Evolutionary conservation across 1,140 invertebrate species (phyloP), one percentile per base, ranked within the genome.

Genomic region (Papilio xuthus): DNA sequence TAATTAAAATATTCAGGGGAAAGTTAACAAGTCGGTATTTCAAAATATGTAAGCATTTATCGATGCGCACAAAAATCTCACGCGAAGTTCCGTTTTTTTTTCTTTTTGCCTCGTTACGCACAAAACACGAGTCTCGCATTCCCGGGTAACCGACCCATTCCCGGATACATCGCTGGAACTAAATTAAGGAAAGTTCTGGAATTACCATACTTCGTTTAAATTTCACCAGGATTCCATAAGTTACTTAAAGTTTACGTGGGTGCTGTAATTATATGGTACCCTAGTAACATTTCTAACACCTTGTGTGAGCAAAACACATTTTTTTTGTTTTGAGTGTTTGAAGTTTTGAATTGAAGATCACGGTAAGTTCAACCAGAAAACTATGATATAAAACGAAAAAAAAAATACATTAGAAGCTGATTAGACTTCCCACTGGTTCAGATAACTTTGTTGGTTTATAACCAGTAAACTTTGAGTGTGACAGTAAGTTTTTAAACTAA

Each of bases 121-220:
- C 71, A 73, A 23, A 44, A 73, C 70, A 72, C 20, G 41, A 23
- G 6, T 47, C n/a, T 41, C 18, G 70, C 70, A 72, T 73, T 73
- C 71, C 20, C 41, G 20, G 71, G 4, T 47, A 47, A 73, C 42
- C 42, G 23, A 23, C 70, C n/a, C 41, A 42, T 73, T 28, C 60
- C 71, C 71, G 71, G 71, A 73, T 73, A 47, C 44, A 73, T 41
- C 41, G 67, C 32, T 72, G 42, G 18, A 47, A 42, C 69, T 26
- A 73, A 73, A 73, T 73, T 47, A 73, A 12, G n/a, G 71, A 73
- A 73, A 47, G 42, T 47, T 47, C 42, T 72, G 70, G 70, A 72
- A 47, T 47, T 10, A 42, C 37, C 26, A 67, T 67, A 26, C 32
- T 67, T 67, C 60, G 13, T 67, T 67, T 67, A 67, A 37, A 67